Evolutionary conservation across 2,113 vertebrate genomes (phyloP), one percentile per base, ranked within the genome.

Genomic region (Eidolon helvum): DNA sequence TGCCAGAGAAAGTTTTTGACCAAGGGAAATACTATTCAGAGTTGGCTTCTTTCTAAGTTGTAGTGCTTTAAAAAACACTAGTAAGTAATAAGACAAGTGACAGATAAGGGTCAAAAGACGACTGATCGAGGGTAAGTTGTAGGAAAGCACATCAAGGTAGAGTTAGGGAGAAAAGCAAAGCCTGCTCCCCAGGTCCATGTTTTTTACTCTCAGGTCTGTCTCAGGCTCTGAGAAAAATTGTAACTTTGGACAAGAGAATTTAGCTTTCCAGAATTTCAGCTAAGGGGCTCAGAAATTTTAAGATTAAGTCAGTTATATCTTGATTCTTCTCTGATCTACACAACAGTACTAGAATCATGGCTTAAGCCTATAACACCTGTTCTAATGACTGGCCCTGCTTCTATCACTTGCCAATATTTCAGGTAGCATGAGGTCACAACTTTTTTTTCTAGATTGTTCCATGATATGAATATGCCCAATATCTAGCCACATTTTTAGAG

Each of bases 1-100:
- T 95, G 79, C 22, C 68, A 95, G 65, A 66, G 38, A 97, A 98
- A 94, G 86, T 90, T 97, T 97, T 91, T 89, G 92, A 96, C 86
- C 45, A 88, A 96, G 74, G 75, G 83, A 95, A 94, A 91, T 90
- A 35, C 83, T 95, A 74, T 97, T 96, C 71, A 87, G 57, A 57
- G 72, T 65, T 86, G 68, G 68, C 69, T 78, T 88, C 69, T 90
- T 88, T 82, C 95, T 93, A 93, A 94, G 78, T 80, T 96, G 92
- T 66, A 97, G 65, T 57, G 94, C 90, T 97, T 94, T 63, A 63
- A 94, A 95, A 96, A 90, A 87, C 61, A 96, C 83, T 75, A 48
- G 82, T 53, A 82, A 94, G 89, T 91, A 89, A 55, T 79, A 96
- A 86, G 83, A 91, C 68, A 66, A 97, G 93, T 90, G 89, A 95